A percentile compares a stretch with the other conserved stretches of the same genome.
Evolutionary conservation across 2,113 vertebrate species (phyloP).

Genomic region (Calidris pygmaea): DNA sequence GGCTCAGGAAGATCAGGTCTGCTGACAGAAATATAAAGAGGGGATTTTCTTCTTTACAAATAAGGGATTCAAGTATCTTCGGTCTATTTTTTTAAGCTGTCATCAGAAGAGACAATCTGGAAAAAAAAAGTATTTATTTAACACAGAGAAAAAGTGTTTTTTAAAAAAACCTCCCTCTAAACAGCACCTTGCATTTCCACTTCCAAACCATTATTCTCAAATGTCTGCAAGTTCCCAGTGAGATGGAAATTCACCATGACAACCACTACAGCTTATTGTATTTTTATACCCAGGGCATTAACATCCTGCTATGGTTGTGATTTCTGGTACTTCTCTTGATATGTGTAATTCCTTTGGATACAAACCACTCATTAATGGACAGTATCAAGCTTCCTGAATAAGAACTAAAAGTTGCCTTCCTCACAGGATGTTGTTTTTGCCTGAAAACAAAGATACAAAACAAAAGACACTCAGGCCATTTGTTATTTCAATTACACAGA

Average conservation of each 20-base stretch:
- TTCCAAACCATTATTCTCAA: not conserved
- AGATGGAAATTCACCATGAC: slow-evolving; percentile 30
- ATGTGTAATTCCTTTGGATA: not conserved
- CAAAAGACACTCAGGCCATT: not conserved
- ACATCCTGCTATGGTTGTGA: not conserved
- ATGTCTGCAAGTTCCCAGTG: not conserved
- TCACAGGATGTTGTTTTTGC: not conserved
- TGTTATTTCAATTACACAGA: not conserved
- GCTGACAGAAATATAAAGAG: not conserved
- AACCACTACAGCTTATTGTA: slow-evolving; percentile 11
- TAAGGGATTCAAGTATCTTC: not conserved
- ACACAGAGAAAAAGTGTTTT: not conserved
- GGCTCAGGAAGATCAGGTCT: not conserved
- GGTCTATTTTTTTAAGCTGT: not conserved
- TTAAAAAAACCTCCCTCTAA: not conserved
- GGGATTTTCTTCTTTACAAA: not conserved
- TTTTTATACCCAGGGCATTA: slow-evolving; percentile 3
- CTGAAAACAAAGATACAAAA: not conserved
- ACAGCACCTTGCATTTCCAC: not conserved
- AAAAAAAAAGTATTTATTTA: not conserved
- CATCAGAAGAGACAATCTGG: not conserved
- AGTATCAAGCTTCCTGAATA: not conserved
- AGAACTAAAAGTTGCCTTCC: not conserved
- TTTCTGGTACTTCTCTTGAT: not conserved
- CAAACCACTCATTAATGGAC: not conserved